Evolutionary conservation across 2,113 vertebrate genomes (phyloP), one percentile per base, ranked within the genome.

Genomic region (Pseudois nayaur): DNA sequence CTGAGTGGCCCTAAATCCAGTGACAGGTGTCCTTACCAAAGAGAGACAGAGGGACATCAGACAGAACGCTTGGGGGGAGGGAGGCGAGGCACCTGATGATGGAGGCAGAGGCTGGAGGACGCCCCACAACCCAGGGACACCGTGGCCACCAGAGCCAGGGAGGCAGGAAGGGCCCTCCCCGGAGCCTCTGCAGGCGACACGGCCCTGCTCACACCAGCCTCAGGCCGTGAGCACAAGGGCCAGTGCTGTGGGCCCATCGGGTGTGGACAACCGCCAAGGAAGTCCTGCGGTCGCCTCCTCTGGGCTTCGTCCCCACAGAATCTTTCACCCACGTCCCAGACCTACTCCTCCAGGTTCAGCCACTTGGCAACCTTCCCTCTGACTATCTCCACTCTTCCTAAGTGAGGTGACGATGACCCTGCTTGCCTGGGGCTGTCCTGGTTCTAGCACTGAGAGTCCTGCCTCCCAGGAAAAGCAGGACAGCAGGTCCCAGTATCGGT

Each of bases 221-320:
- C 23, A 3, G 12, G 71, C 71, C 23, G 0, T 4, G 21, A 76
- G 36, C 36, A 14, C n/a, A 12, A 3, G 10, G 10, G n/a, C 11
- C 67, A 71, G 71, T 3, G 6, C 3, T 2, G 21, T 76, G 36
- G 11, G 4, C n/a, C n/a, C 0, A 1, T 23, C n/a, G 5, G 23
- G 36, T 43, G 76, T 6, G 76, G 45, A 33, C 29, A 11, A 8
- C 45, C 1, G 3, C 71, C n/a, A 6, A 74, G 71, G 71, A 27
- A 14, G 36, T 25, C 36, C 71, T 27, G 11, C 1, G 1, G 11
- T 14, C 11, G 45, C 76, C 45, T 79, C 33, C 79, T 52, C 79
- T 13, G 31, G 48, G 17, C 31, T 48, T 33, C 2, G 5, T 31
- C 29, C 29, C 19, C 79, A 54, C 48, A n/a, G 31, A 54, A n/a